Percentiles rank a stretch among this genome's conserved stretches.
Evolutionary conservation across 2,797 vertebrate species (phyloP).

Genomic region (Monodelphis domestica): DNA sequence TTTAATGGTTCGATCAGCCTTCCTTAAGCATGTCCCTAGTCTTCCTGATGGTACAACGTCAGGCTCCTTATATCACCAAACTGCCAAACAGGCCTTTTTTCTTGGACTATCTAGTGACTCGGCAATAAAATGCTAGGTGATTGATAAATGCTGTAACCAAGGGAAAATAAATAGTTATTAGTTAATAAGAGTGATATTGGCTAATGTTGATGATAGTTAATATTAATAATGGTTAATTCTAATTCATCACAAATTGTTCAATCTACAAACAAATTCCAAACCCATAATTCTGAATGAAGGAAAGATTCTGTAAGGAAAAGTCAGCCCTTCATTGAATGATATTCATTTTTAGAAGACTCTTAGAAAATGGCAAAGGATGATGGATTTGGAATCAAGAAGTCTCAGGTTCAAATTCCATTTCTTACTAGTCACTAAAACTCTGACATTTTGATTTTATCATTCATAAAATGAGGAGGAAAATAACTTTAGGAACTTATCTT

Average conservation of each 20-base stretch:
- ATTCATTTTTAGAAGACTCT: constrained; percentile 23
- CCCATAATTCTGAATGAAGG: neutral
- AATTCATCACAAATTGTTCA: neutral
- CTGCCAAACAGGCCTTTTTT: neutral
- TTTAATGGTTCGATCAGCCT: neutral
- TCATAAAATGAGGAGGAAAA: neutral
- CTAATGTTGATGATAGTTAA: neutral
- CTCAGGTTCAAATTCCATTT: neutral
- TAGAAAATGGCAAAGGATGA: neutral
- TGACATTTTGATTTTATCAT: neutral
- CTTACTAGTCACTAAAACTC: neutral
- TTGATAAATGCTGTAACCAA: neutral
- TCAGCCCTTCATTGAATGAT: neutral
- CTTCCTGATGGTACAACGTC: constrained; percentile 11
- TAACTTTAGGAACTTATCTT: neutral
- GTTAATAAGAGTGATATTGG: too few species aligned
- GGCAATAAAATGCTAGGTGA: constrained; percentile 9
- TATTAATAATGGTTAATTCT: neutral
- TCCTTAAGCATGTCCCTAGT: neutral
- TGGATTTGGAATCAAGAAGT: neutral
- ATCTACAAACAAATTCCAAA: neutral
- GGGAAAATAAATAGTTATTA: neutral
- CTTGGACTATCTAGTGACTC: neutral
- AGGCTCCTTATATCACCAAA: neutral
- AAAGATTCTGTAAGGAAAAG: neutral